phyloP scores from a whole-genome alignment of 2,888 invertebrate genomes.

The Scaptomyza parva region DNA sequence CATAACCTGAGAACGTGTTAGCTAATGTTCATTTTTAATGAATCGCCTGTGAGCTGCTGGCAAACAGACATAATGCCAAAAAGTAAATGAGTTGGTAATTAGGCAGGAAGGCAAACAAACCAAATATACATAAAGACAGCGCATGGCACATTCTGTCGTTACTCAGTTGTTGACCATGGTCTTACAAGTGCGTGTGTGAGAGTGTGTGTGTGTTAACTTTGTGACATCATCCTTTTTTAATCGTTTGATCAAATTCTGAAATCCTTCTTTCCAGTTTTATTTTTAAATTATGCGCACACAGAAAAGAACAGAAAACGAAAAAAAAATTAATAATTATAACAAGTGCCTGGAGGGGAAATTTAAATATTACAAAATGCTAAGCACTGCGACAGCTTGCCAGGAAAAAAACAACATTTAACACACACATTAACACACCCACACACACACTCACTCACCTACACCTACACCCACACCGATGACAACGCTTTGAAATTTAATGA shows the following conservation, averaged over 20 bases:
- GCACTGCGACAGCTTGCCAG: slow-evolving; percentile 15
- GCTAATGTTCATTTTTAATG: slow-evolving; percentile 72
- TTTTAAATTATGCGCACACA: slow-evolving; percentile 58
- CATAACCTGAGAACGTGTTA: slow-evolving; percentile 41
- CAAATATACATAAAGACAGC: slow-evolving; percentile 14
- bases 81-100: slow-evolving; percentile 55
- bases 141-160: slow-evolving; percentile 7
- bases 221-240: slow-evolving; percentile 62
- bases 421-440: background rate
- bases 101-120: slow-evolving; percentile 30
- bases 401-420: slow-evolving; percentile 30
- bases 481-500: slow-evolving; percentile 70
- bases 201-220: slow-evolving; percentile 11
- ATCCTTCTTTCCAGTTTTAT: slow-evolving; percentile 24
- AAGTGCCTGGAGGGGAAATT: slow-evolving; percentile 27
- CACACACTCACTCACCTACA: no score
- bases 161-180: background rate
- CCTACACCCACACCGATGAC: slow-evolving; percentile 2
- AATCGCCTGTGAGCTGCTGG: slow-evolving; percentile 48
- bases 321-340: slow-evolving; percentile 34
- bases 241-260: slow-evolving; percentile 31
- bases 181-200: no score
- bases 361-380: slow-evolving; percentile 43
- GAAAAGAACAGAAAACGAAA: slow-evolving; percentile 12
- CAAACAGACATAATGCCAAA: slow-evolving; percentile 18